Conservation (phyloP, 1,140 invertebrate genomes). For the Macrobrachium nipponense region DNA sequence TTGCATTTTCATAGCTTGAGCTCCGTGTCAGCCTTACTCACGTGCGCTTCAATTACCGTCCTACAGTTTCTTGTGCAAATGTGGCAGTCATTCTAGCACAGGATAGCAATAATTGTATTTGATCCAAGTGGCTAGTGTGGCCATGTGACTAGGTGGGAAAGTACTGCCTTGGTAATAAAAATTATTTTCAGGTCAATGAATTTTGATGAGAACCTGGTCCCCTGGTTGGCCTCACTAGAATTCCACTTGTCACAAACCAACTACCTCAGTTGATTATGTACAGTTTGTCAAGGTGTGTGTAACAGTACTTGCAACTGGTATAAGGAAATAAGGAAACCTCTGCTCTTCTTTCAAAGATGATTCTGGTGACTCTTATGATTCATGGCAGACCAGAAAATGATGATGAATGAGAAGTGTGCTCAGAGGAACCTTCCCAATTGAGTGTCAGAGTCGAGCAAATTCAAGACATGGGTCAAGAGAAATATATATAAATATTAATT, state of each 20-base stretch:
- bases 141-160: not conserved
- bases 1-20: constrained; percentile 28
- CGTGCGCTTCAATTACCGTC: constrained; percentile 43
- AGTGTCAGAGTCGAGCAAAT: no score
- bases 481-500: no score
- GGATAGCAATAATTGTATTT: no score
- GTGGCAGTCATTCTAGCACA: not conserved
- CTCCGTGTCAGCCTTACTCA: constrained; percentile 33
- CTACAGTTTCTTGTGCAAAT: constrained; percentile 25
- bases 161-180: not conserved
- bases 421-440: no score
- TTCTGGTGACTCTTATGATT: no score
- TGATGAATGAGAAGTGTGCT: no score
- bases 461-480: no score
- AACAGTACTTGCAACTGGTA: no score
- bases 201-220: constrained; percentile 25
- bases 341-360: no score
- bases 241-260: constrained; percentile 58
- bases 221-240: constrained; percentile 33
- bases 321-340: no score
- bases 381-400: no score
- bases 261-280: constrained; percentile 61
- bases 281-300: constrained; percentile 52
- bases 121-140: not conserved
- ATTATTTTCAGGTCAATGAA: constrained; percentile 2